Conservation (phyloP, 2,797 vertebrate genomes). For the Leontocebus nigricollis region DNA sequence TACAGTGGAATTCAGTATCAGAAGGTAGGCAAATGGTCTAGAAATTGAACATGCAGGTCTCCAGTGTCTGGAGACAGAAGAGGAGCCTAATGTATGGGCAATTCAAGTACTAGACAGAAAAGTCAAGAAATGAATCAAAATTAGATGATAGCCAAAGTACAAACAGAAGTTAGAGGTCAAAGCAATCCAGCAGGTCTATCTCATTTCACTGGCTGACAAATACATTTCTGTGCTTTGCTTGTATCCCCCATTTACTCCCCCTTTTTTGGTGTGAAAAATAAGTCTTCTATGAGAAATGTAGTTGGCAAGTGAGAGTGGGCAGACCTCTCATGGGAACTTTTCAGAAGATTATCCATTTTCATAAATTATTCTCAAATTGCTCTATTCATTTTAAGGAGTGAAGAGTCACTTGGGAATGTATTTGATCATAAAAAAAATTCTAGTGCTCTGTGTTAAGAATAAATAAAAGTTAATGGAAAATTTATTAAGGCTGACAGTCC, state of each 20-base stretch:
- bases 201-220: slow-evolving; percentile 39
- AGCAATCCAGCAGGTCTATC: not conserved
- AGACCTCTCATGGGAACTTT: slow-evolving; percentile 67
- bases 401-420: slow-evolving; percentile 76
- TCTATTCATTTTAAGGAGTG: slow-evolving; percentile 73
- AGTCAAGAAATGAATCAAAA: slow-evolving; percentile 23
- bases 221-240: slow-evolving; percentile 4
- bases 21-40: not conserved
- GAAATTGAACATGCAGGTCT: not conserved
- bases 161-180: slow-evolving; percentile 52
- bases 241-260: not conserved
- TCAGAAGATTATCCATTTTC: slow-evolving; percentile 79
- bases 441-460: slow-evolving; percentile 68
- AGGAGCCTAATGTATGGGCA: not conserved
- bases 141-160: slow-evolving; percentile 2
- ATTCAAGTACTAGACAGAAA: not conserved
- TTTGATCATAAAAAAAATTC: slow-evolving; percentile 70
- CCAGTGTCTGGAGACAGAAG: not conserved
- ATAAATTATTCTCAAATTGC: slow-evolving; percentile 80
- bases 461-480: slow-evolving; percentile 73
- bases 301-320: slow-evolving; percentile 65
- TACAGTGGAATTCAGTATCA: not conserved
- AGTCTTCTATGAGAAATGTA: slow-evolving; percentile 53
- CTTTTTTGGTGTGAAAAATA: slow-evolving; percentile 42
- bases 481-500: slow-evolving; percentile 78